Conservation (phyloP, 1,140 invertebrate genomes). For the Phymastichus coffea region DNA sequence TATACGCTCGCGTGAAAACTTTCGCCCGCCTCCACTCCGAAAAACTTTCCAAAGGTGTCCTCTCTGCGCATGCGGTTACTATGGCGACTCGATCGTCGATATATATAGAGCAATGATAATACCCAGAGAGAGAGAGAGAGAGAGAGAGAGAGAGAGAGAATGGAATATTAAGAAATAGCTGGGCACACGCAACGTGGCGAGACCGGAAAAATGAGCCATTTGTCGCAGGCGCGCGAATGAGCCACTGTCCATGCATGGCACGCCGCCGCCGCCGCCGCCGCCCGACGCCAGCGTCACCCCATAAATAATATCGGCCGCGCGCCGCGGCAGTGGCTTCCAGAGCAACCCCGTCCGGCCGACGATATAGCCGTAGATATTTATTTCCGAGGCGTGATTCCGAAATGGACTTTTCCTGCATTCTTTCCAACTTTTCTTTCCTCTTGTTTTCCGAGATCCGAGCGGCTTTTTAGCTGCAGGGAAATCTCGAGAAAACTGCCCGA, state of each 20-base stretch:
- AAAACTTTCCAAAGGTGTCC: background rate
- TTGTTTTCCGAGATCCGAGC: slow-evolving; percentile 24
- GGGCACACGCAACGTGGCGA: slow-evolving; percentile 43
- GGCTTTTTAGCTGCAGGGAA: slow-evolving; percentile 19
- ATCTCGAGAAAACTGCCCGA: background rate
- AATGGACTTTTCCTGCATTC: background rate
- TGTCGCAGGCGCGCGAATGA: slow-evolving; percentile 37
- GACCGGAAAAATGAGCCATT: slow-evolving; percentile 43
- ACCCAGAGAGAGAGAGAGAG: too few relatives aligned
- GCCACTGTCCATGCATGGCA: slow-evolving; percentile 53
- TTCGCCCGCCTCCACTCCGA: background rate
- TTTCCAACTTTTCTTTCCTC: slow-evolving; percentile 18
- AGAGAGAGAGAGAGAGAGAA: background rate
- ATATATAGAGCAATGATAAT: too few relatives aligned
- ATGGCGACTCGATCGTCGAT: slow-evolving; percentile 47
- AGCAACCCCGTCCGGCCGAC: background rate
- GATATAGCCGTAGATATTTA: too few relatives aligned
- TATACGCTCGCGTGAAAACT: background rate
- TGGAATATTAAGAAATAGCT: slow-evolving; percentile 53
- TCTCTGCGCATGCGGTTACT: slow-evolving; percentile 33
- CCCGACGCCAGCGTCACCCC: slow-evolving; percentile 37
- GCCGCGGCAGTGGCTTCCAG: slow-evolving; percentile 28
- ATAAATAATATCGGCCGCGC: slow-evolving; percentile 47
- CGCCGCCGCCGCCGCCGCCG: too few relatives aligned
- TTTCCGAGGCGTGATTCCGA: slow-evolving; percentile 37